Conservation (phyloP, 2,113 vertebrate genomes). For the Vireo altiloquus region DNA sequence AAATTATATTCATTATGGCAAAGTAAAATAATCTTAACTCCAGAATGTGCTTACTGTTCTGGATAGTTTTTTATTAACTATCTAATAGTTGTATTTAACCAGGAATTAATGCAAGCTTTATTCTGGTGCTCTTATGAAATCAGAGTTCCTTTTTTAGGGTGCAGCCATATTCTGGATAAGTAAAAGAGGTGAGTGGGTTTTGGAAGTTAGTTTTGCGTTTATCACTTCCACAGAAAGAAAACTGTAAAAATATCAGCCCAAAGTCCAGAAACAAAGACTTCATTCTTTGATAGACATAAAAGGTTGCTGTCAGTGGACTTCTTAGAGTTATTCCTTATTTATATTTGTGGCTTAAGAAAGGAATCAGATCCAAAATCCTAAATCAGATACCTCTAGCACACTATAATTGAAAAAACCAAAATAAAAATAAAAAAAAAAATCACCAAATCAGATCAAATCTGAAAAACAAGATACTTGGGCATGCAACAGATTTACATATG, state of each 20-base stretch:
- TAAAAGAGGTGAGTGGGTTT: neutral
- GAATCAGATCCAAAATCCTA: neutral
- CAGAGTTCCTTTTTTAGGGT: neutral
- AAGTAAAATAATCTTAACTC: neutral
- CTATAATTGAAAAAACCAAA: neutral
- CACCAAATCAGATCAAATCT: neutral
- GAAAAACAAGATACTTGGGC: neutral
- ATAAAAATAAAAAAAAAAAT: neutral
- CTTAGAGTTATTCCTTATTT: neutral
- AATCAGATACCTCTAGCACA: neutral
- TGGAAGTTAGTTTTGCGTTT: neutral
- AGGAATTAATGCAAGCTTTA: neutral
- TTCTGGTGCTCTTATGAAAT: neutral
- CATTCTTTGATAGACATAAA: neutral
- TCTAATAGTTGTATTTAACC: neutral
- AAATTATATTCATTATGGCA: neutral
- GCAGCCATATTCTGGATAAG: neutral
- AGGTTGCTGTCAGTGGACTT: neutral
- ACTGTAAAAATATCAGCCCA: neutral
- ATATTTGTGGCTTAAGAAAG: neutral
- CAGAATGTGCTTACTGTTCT: neutral
- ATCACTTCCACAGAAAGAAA: neutral
- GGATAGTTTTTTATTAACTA: neutral
- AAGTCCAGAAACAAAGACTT: neutral
- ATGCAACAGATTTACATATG: neutral